Evolutionary conservation across 92 coral and sea anemone species (phyloP).

Genomic region (Galaxea fascicularis): DNA sequence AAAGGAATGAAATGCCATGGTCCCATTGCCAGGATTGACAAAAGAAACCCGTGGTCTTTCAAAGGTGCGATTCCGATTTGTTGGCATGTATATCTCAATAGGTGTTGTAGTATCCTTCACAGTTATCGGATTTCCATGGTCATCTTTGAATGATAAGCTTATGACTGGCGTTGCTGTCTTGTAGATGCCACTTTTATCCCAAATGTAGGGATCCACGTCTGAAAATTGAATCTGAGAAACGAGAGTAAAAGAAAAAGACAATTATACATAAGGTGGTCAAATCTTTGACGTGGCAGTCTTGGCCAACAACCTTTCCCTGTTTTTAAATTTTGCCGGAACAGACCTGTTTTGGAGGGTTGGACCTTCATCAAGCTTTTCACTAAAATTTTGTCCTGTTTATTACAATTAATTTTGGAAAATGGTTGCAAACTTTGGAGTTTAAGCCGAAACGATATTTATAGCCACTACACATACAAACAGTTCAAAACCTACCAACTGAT

Average conservation of each 20-base stretch:
- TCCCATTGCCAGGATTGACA: conserved; percentile 50
- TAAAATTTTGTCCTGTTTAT: no score
- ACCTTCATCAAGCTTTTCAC: no score
- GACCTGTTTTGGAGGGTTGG: no score
- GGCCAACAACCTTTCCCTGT: no score
- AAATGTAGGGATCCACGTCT: conserved; percentile 51
- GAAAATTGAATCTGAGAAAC: conserved; percentile 29
- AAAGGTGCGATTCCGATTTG: not conserved
- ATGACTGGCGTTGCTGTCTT: conserved; percentile 52
- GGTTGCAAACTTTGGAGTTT: no score
- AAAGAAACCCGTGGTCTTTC: conserved; percentile 5
- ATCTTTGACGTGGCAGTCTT: not conserved
- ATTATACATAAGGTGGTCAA: not conserved
- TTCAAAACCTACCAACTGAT: no score
- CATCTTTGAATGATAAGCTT: conserved; percentile 47
- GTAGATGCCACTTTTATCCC: conserved; percentile 41
- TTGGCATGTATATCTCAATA: conserved; percentile 59
- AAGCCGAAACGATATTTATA: no score
- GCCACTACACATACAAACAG: no score
- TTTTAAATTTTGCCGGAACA: no score
- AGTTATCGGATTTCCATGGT: conserved; percentile 41
- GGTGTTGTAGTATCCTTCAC: conserved; percentile 29
- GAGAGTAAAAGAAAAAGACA: not conserved
- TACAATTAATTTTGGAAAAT: no score
- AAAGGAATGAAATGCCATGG: conserved; percentile 56